Conservation (phyloP, 2,888 invertebrate genomes). For the Trichogramma dendrolimi region DNA sequence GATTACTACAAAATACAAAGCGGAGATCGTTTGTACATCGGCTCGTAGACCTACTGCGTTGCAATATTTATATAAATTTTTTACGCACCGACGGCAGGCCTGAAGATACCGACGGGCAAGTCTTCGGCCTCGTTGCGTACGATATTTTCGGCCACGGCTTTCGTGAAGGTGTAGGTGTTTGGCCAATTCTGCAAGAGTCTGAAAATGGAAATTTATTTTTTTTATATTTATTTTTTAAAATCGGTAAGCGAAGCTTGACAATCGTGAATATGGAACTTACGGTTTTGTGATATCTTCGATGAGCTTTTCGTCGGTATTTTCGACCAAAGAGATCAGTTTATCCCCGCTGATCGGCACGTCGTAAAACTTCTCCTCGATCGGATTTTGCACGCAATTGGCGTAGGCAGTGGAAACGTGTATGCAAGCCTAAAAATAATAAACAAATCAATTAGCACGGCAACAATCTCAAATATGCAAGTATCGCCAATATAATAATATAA, state of each 20-base stretch:
- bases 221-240: neutral
- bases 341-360: slow-evolving; percentile 55
- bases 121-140: slow-evolving; percentile 63
- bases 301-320: slow-evolving; percentile 55
- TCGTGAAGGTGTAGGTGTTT: slow-evolving; percentile 89
- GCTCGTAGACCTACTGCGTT: neutral
- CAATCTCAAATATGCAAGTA: neutral
- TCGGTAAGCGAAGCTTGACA: neutral
- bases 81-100: slow-evolving; percentile 77
- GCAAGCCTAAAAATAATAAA: slow-evolving; percentile 47
- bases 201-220: slow-evolving; percentile 24
- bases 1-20: slow-evolving; percentile 52
- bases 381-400: slow-evolving; percentile 54
- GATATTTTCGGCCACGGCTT: slow-evolving; percentile 80
- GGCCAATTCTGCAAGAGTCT: slow-evolving; percentile 72
- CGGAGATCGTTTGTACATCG: too few species aligned
- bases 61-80: neutral
- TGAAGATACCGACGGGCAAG: slow-evolving; percentile 76
- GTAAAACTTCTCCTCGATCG: slow-evolving; percentile 58
- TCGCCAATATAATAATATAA: neutral
- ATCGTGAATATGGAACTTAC: slow-evolving; percentile 41
- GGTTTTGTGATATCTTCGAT: slow-evolving; percentile 56
- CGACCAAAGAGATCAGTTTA: slow-evolving; percentile 55
- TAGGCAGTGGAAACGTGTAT: slow-evolving; percentile 62
- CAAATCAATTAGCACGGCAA: neutral